Evolutionary conservation across 2,888 invertebrate species (phyloP).

Genomic region (Blera fallax): DNA sequence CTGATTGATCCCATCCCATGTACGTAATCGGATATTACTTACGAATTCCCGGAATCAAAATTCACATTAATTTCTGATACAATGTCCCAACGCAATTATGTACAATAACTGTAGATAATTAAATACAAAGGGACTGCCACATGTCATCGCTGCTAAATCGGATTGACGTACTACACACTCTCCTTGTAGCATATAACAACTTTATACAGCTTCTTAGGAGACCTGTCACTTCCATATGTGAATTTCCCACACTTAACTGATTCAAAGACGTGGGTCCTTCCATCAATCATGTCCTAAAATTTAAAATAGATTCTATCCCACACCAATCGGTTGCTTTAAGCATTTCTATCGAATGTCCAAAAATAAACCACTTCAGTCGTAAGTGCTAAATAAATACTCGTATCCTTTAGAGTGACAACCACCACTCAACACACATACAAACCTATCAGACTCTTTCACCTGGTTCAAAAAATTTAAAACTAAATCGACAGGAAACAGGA

Average conservation of each 20-base stretch:
- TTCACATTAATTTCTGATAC: too few species aligned
- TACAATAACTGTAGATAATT: too few species aligned
- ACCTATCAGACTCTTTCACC: not conserved
- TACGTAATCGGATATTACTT: too few species aligned
- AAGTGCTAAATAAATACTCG: not conserved
- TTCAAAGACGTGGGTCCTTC: not conserved
- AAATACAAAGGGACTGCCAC: too few species aligned
- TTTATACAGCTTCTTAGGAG: not conserved
- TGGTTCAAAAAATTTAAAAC: not conserved
- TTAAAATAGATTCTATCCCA: not conserved
- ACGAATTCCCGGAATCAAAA: too few species aligned
- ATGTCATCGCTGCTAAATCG: too few species aligned
- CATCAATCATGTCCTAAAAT: conserved; percentile 10
- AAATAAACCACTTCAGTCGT: not conserved
- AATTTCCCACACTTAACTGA: not conserved
- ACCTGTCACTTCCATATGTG: not conserved
- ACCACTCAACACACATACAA: not conserved
- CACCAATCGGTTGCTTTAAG: not conserved
- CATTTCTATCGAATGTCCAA: not conserved
- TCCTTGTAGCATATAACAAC: too few species aligned
- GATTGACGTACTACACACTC: not conserved
- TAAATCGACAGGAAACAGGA: not conserved
- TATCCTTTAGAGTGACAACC: not conserved
- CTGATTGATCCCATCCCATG: too few species aligned
- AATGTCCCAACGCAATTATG: too few species aligned